Base-by-base conservation (phyloP, 1,140 invertebrate species). In the Yoshiicerus persimilis region DNA sequence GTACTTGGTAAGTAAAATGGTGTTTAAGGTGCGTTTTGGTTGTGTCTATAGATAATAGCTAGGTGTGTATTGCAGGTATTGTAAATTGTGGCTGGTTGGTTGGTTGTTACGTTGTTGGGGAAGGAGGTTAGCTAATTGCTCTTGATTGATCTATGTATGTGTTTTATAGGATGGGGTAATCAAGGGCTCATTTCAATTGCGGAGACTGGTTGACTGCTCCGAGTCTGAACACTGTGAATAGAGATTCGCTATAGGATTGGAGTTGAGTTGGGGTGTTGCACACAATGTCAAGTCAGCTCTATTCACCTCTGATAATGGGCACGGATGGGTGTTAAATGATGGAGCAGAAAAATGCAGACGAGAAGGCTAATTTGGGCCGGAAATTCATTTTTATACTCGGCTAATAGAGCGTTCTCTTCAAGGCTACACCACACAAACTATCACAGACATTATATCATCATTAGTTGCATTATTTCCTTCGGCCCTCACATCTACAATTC, bases 301-400 rank as follows among this genome's bases (percentile, higher is more conserved):
- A 87, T 87, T 87, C 88, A 87, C 87, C 87, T 89, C 84, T 87
- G 86, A 89, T 89, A 89, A 89, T 89, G 83, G 86, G 86, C 80
- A 89, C 88, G 87, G 88, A 89, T 87, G 88, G 88, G 89, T 89
- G 89, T 89, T 89, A 89, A 89, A 89, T 89, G 89, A 88, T 89
- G 89, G 83, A 88, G 87, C 87, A 89, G 89, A 87, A 89, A 89
- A 89, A 89, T 89, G 84, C 41, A 88, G 84, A 85, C 32, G 77
- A 64, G 77, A 34, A 56, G 75, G 87, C 88, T 90, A 90, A 90
- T 89, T 90, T 89, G 39, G 84, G 86, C 90, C 90, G 90, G 90
- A 90, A 90, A 90, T 89, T 90, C 90, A 90, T 90, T 90, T 89
- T 90, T 90, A 89, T 90, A 89, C 90, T 86, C 86, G 88, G 86